phyloP scores from a whole-genome alignment of 2,797 vertebrate genomes.

The Gobio occitaniae region DNA sequence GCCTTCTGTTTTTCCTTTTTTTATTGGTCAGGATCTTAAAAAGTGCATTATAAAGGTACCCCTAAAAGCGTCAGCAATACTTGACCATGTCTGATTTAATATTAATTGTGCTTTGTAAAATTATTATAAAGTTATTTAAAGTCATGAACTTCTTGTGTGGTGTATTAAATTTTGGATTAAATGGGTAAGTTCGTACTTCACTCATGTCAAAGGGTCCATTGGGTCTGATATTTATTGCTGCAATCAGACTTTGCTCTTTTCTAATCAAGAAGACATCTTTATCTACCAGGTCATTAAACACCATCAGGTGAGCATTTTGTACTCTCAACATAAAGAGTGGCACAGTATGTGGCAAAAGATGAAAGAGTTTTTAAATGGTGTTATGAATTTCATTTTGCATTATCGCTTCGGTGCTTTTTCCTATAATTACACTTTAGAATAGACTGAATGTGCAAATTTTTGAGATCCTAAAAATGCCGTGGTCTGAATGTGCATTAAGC shows the following conservation, averaged over 20 bases:
- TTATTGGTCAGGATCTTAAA: conserved; percentile 47
- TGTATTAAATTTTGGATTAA: conserved; percentile 28
- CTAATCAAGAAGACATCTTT: conserved; percentile 29
- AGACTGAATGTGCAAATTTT: not conserved
- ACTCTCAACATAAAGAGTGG: conserved; percentile 3
- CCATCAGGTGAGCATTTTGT: conserved; percentile 8
- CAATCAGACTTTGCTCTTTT: conserved; percentile 36
- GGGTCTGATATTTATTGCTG: conserved; percentile 51
- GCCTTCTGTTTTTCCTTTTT: conserved; percentile 47
- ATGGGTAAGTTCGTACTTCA: not conserved
- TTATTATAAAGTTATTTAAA: conserved; percentile 37
- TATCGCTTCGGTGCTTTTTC: conserved; percentile 29
- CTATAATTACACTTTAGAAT: not conserved
- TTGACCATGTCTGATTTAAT: conserved; percentile 44
- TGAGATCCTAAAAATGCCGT: not conserved
- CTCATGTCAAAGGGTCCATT: not conserved
- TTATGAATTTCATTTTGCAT: conserved; percentile 6
- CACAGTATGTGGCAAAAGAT: conserved; percentile 13
- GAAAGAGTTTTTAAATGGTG: not conserved
- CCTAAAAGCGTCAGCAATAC: conserved; percentile 53
- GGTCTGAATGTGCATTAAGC: not conserved
- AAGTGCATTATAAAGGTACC: conserved; percentile 61
- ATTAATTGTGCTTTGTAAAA: conserved; percentile 39
- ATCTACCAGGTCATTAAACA: conserved; percentile 41
- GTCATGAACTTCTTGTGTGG: conserved; percentile 8